These are phyloP conservation scores for Ursus arctos DNA, from an alignment of 2,113 vertebrate genomes.

Conservation along the genomic window DNA sequence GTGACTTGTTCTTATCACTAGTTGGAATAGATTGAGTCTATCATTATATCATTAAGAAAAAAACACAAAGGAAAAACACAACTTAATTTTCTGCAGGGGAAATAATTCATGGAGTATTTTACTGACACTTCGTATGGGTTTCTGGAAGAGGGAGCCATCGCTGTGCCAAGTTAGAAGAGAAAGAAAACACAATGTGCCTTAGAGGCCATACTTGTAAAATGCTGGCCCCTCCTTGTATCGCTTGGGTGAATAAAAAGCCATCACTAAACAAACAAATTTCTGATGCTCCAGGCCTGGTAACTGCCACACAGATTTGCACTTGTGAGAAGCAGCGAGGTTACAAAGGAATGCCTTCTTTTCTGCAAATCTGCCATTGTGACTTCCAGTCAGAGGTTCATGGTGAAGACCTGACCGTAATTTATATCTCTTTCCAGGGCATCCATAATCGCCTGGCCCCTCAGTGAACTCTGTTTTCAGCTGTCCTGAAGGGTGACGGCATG, in stretches of 20 bases:
- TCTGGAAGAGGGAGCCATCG: neutral
- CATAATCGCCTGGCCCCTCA: conserved; percentile 61
- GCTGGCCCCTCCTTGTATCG: neutral
- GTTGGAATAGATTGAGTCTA: neutral
- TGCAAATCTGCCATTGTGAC: conserved; percentile 18
- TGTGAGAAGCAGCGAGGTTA: conserved; percentile 17
- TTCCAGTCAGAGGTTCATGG: conserved; percentile 48
- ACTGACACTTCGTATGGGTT: neutral
- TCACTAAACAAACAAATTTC: neutral
- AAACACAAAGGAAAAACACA: neutral
- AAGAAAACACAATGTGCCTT: neutral
- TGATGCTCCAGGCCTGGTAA: neutral
- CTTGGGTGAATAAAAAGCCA: neutral
- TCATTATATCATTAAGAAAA: neutral
- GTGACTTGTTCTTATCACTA: neutral
- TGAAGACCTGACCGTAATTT: conserved; percentile 55
- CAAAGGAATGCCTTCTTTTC: conserved; percentile 4
- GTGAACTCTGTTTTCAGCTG: conserved; percentile 66
- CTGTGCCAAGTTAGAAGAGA: neutral
- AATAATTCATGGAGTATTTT: neutral
- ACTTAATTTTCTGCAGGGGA: neutral
- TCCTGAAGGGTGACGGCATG: conserved; percentile 45
- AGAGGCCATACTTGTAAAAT: neutral
- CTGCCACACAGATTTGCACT: neutral
- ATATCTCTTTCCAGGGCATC: conserved; percentile 72